Evolutionary conservation across 2,797 vertebrate genomes (phyloP).

Genomic region (Xenopus petersii): DNA sequence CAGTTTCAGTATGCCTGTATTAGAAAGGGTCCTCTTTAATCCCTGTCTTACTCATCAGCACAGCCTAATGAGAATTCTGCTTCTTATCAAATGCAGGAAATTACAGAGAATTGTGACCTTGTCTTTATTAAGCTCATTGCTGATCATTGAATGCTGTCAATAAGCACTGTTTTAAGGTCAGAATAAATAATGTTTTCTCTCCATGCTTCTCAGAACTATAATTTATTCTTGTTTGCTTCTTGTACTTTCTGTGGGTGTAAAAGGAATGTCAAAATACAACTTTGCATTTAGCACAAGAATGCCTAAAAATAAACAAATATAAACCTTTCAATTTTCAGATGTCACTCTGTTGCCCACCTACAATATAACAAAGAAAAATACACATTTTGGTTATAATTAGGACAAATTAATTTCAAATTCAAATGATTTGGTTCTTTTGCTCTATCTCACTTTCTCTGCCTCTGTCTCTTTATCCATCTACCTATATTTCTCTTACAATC

Average conservation of each 20-base stretch:
- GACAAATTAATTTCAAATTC: no score
- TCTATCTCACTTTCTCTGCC: no score
- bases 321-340: no score
- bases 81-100: conserved; percentile 8
- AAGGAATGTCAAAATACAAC: neutral
- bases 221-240: neutral
- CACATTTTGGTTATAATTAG: no score
- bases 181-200: neutral
- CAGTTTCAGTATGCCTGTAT: neutral
- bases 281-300: no score
- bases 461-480: no score
- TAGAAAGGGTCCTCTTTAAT: conserved; percentile 9
- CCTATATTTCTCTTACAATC: no score
- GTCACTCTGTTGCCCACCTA: no score
- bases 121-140: conserved; percentile 19
- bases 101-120: neutral
- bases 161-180: conserved; percentile 19
- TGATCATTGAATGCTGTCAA: conserved; percentile 5
- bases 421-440: no score
- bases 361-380: no score
- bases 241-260: conserved; percentile 9
- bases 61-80: conserved; percentile 13
- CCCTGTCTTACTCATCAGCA: conserved; percentile 2
- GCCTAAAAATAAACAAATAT: no score
- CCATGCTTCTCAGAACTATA: neutral